Base-by-base conservation (phyloP, 2,797 vertebrate genomes). In the Aeoliscus strigatus region DNA sequence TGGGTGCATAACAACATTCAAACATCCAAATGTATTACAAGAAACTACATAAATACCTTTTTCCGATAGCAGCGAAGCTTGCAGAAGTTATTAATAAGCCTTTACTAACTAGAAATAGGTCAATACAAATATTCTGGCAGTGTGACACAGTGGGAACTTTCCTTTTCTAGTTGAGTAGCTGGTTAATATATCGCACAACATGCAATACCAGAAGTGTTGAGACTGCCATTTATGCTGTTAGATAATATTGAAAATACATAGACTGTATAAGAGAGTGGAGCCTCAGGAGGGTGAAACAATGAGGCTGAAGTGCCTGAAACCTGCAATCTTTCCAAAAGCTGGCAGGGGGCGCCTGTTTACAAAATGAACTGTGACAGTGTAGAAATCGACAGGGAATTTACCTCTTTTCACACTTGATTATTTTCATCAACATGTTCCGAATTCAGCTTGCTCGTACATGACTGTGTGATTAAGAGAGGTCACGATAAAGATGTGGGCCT, bases 101-200 rank as follows among this genome's bases (percentile, higher is more conserved):
- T 72, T 70, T 70, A 75, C 62, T 78, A 81, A 73, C 70, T 65
- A 79, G 65, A 62, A 52, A 69, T 72, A 75, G 75, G 51, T 83
- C 62, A 59, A 69, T 82, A 85, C 70, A 71, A 77, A 80, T 72
- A 81, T 70, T 70, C 73, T 82, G 86, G 86, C 86, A 86, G 84
- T 85, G 80, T 69, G 74, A 83, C 75, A 82, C 60, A 77, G 74
- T 79, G 79, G 70, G 23, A 56, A 60, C 47, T 30, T 58, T 73
- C 14, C 28, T 50, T 27, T 45, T 60, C 56, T 46, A 14, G 66
- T 70, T 69, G 60, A 52, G 57, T 57, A 77, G 81, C 75, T 84
- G 79, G 80, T 86, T 80, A 80, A 79, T 69, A 81, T 65, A 75
- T 80, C 66, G 60, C 71, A 80, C 75, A 68, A 70, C 84, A 85